A percentile compares a stretch with the other conserved stretches of the same genome.
Conservation (phyloP, 2,888 invertebrate species). For the Drosophila sordidula region DNA sequence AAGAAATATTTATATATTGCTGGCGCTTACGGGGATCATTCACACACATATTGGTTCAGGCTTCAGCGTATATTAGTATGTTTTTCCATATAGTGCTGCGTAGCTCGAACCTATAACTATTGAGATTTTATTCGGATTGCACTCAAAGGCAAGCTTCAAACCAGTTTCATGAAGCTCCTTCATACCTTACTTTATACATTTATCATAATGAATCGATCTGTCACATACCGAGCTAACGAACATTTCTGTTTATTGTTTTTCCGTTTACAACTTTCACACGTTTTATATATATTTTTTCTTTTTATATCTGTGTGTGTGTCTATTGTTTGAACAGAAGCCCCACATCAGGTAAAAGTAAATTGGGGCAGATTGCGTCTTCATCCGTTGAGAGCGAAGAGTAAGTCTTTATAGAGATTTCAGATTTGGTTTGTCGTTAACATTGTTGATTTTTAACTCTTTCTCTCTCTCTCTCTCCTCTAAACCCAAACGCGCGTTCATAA, state of each 20-base stretch:
- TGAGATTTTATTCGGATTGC: slow-evolving; percentile 56
- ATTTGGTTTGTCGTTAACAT: slow-evolving; percentile 71
- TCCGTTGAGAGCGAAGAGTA: slow-evolving; percentile 84
- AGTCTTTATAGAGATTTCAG: slow-evolving; percentile 74
- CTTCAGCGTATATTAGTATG: slow-evolving; percentile 58
- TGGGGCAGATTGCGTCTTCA: slow-evolving; percentile 82
- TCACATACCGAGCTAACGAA: slow-evolving; percentile 41
- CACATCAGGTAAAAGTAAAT: slow-evolving; percentile 82
- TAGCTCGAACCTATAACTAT: slow-evolving; percentile 38
- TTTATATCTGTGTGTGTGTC: slow-evolving; percentile 67
- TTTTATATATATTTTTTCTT: slow-evolving; percentile 62
- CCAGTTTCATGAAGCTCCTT: slow-evolving; percentile 27
- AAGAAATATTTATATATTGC: slow-evolving; percentile 5
- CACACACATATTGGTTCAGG: slow-evolving; percentile 63
- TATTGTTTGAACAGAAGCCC: slow-evolving; percentile 81
- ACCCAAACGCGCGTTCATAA: slow-evolving; percentile 42
- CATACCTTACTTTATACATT: slow-evolving; percentile 22
- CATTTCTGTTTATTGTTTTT: slow-evolving; percentile 29
- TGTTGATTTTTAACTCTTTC: slow-evolving; percentile 69
- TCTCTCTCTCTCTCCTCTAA: slow-evolving; percentile 41
- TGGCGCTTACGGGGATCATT: slow-evolving; percentile 57
- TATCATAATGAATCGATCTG: slow-evolving; percentile 26
- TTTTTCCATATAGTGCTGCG: slow-evolving; percentile 45
- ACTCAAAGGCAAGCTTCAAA: slow-evolving; percentile 66
- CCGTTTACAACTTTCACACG: slow-evolving; percentile 45